A percentile compares a stretch with the other conserved stretches of the same genome.
Evolutionary conservation across 2,888 invertebrate genomes (phyloP).

Genomic region (Pteria penguin): DNA sequence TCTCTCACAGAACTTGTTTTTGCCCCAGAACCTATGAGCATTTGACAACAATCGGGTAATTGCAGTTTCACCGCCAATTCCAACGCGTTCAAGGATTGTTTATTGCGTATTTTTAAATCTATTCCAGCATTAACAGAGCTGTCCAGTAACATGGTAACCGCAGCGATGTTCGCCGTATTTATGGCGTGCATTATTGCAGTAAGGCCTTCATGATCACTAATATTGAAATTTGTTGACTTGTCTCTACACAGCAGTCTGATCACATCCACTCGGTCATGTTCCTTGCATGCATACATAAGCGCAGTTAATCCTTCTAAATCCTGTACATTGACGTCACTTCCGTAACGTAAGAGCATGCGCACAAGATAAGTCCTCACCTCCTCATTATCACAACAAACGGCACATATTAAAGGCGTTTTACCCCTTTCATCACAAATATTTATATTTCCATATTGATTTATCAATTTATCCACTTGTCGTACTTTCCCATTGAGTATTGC

Average conservation of each 20-base stretch:
- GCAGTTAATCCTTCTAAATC: constrained; percentile 64
- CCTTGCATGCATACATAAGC: constrained; percentile 69
- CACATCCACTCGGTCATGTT: constrained; percentile 60
- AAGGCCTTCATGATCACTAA: constrained; percentile 59
- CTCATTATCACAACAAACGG: constrained; percentile 62
- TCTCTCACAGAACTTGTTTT: constrained; percentile 54
- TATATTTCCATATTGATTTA: constrained; percentile 41
- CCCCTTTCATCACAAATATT: constrained; percentile 51
- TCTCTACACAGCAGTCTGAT: constrained; percentile 59
- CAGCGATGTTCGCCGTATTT: constrained; percentile 57
- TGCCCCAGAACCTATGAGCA: constrained; percentile 59
- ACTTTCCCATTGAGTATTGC: constrained; percentile 54
- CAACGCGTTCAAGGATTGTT: constrained; percentile 58
- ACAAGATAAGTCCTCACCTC: constrained; percentile 66
- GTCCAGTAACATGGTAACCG: constrained; percentile 60
- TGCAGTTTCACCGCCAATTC: constrained; percentile 65
- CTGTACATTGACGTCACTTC: constrained; percentile 65
- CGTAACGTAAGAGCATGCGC: constrained; percentile 62
- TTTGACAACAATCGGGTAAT: constrained; percentile 63
- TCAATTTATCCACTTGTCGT: constrained; percentile 44
- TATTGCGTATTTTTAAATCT: constrained; percentile 57
- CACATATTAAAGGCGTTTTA: constrained; percentile 65
- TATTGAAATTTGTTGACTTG: constrained; percentile 62
- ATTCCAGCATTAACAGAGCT: constrained; percentile 52
- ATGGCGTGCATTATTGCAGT: constrained; percentile 67